These are phyloP conservation scores for Ormyrus thymus DNA, from an alignment of 2,888 invertebrate genomes.

Conservation along the genomic window DNA sequence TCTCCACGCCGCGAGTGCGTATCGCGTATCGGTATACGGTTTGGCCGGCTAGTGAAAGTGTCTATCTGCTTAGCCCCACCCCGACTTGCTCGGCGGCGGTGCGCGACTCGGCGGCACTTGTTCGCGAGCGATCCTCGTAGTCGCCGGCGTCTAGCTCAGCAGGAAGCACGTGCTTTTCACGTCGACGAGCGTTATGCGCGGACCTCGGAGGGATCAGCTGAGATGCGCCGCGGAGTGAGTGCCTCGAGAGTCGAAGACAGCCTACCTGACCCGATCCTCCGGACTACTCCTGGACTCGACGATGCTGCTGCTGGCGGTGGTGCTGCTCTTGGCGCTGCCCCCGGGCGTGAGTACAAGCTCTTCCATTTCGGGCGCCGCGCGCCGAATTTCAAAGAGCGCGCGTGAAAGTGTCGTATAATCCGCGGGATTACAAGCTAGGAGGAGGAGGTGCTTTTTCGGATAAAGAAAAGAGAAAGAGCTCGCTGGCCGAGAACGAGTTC, in stretches of 20 bases:
- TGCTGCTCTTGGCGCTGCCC: too few relatives aligned
- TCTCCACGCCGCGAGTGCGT: background rate
- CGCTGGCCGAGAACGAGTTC: conserved; percentile 40
- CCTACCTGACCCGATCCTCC: too few relatives aligned
- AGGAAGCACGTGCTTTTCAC: conserved; percentile 3
- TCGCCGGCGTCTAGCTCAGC: background rate
- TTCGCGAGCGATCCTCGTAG: conserved; percentile 12
- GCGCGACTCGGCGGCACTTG: conserved; percentile 31
- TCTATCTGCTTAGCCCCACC: conserved; percentile 49
- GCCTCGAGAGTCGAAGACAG: too few relatives aligned
- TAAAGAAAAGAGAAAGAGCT: conserved; percentile 46
- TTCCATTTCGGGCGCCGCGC: conserved; percentile 29
- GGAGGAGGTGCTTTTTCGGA: conserved; percentile 17
- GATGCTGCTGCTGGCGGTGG: too few relatives aligned
- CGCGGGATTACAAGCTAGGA: background rate
- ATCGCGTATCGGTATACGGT: background rate
- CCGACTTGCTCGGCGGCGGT: background rate
- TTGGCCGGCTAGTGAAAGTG: conserved; percentile 52
- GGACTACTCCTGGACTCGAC: too few relatives aligned
- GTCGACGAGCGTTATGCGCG: background rate
- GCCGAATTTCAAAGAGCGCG: conserved; percentile 58
- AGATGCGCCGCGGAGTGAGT: too few relatives aligned
- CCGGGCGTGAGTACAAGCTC: too few relatives aligned
- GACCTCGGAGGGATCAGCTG: background rate
- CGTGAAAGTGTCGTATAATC: conserved; percentile 55